Percentiles rank a stretch among this genome's conserved stretches.
Evolutionary conservation across 1,140 invertebrate genomes (phyloP).

Genomic region (Dreissena polymorpha): DNA sequence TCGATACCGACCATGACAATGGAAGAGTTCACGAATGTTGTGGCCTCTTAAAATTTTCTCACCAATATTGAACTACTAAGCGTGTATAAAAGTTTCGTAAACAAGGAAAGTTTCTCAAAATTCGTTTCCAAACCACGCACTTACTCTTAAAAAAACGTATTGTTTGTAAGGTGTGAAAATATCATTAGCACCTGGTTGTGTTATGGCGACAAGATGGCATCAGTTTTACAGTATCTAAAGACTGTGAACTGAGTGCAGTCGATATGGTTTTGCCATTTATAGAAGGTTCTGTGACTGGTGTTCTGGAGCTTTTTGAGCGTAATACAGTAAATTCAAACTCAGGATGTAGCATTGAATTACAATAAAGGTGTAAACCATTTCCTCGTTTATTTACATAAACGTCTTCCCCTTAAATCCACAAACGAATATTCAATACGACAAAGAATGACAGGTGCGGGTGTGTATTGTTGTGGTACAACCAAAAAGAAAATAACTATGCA

Average conservation of each 20-base stretch:
- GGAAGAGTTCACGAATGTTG: slow-evolving; percentile 4
- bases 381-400: no score
- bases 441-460: no score
- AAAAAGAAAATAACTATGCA: no score
- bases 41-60: slow-evolving; percentile 3
- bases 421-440: no score
- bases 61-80: neutral
- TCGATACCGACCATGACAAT: slow-evolving; percentile 18
- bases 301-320: neutral
- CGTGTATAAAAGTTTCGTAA: slow-evolving; percentile 1
- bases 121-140: no score
- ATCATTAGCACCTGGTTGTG: no score
- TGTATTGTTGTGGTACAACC: no score
- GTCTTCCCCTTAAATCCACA: no score
- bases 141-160: no score
- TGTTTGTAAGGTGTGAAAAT: neutral
- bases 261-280: neutral
- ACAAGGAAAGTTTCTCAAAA: neutral
- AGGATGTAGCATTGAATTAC: no score
- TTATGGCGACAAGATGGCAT: neutral
- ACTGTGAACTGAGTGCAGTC: neutral
- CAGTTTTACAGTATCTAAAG: neutral
- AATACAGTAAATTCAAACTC: neutral
- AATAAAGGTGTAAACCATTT: no score
- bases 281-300: neutral